Base-by-base conservation (phyloP, 2,113 vertebrate genomes). In the Anhinga anhinga region DNA sequence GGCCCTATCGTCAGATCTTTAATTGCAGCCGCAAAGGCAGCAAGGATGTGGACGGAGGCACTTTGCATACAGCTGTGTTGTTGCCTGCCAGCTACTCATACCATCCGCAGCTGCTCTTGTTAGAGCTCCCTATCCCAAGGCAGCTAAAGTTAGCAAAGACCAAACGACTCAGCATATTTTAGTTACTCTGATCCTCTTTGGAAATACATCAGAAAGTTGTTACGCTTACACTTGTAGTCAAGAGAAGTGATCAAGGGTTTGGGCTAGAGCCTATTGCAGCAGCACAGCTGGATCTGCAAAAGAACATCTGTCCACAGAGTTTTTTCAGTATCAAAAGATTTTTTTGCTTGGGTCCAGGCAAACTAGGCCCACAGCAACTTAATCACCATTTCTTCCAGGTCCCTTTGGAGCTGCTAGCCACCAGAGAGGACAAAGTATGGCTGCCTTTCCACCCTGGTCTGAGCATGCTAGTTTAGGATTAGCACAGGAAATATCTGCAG, bases 111-210 rank as follows among this genome's bases (percentile, higher is more conserved):
- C 96, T 97, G 93, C 91, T 93, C 72, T 62, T 52, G 29, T 79
- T 66, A 91, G 61, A 91, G 61, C 77, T 89, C 73, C 73, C 86
- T 29, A 74, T 40, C 81, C 70, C 58, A 79, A 67, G 40, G 82
- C 89, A 94, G 96, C 88, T 94, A 86, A 94, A 97, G 93, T 93
- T 87, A 97, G 93, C 91, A 76, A 94, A 93, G 70, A 94, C 81
- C 47, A 72, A 82, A 62, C 78, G 0, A 79, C 40, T 96, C 91
- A 79, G 93, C 84, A 26, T 38, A 84, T 93, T 95, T 94, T 20
- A 84, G 84, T 89, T 55, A 79, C 73, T 59, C 56, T 29, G 34
- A 40, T 85, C 78, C 66, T 84, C 73, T 56, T 62, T 78, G 27
- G 47, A 94, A 93, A 71, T 49, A 38, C 1, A 5, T 71, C 65